Base-by-base conservation (phyloP, 1,140 invertebrate species). In the Panagrolaimus sp. region DNA sequence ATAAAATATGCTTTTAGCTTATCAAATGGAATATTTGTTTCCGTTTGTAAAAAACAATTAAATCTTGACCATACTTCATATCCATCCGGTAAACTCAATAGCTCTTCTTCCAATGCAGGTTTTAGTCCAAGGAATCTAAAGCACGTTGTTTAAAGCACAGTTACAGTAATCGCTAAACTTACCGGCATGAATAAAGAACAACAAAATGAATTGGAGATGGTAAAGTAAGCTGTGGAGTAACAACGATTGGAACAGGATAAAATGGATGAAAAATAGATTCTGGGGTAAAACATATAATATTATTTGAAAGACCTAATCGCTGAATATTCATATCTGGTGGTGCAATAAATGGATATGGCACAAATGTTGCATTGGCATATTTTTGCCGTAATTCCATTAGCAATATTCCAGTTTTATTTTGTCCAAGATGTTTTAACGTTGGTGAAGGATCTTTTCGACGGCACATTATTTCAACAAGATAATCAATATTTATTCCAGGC, bases 231-330 rank as follows among this genome's bases (percentile, higher is more conserved):
- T 25, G 75, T 71, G n/a, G 25, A 23, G 13, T 66, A 23, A 65
- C 44, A 20, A 62, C 31, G n/a, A 81, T 77, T 45, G 80, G 73
- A 3, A 72, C 74, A 2, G 80, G 79, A 69, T 82, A 82, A 23
- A 82, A 70, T 0, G 80, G 80, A 63, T 82, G 80, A 11, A 79
- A 79, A 23, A 82, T 73, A 44, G 74, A 75, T 72, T 82, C 80
- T 8, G 81, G 72, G 9, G 81, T 81, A 62, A 82, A 79, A 61
- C 80, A 82, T 44, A 82, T 83, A 47, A 82, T 71, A 57, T 82
- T 78, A 20, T 74, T 70, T 11, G 81, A 75, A 1, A 82, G 64
- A 16, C 62, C 62, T 23, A 68, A 68, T 13, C 62, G 63, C 1
- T 74, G 11, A 16, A 71, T 70, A 66, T 61, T 71, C 27, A 72